Base-by-base conservation (phyloP, 2,888 invertebrate species). In the Ophraella communa region DNA sequence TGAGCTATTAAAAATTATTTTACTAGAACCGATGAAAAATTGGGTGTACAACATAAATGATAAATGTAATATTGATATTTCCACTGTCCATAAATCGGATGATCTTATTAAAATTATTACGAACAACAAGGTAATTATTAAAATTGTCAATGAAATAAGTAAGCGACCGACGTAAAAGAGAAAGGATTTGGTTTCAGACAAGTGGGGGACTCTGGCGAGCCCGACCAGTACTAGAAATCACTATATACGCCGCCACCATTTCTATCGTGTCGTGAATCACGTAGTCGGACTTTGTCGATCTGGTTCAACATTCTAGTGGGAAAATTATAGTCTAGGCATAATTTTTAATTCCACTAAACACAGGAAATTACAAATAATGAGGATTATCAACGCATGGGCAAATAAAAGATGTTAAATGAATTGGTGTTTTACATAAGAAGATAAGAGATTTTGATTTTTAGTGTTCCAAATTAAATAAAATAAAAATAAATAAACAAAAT, bases 121-220 rank as follows among this genome's bases (percentile, higher is more conserved):
- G 14, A n/a, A 47, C 14, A 45, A 27, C 54, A 35, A 20, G 20
- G 35, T 35, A 20, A 21, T 21, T 35, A 17, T 14, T 11, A 7
- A 23, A 8, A 27, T 33, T 20, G 7, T 35, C 54, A 21, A 39
- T 21, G 21, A 21, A 39, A n/a, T 4, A 11, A 52, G 17, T 18
- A 18, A 18, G 18, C 4, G 4, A 5, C 7, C 11, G 17, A 10
- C 7, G 53, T 39, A 44, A 39, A 30, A 27, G 57, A 58, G 49
- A 52, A 14, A 44, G 42, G 61, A 64, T 59, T 62, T 51, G 27
- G 39, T 52, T 44, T 23, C 65, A 67, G 71, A 64, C 68, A 74
- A 71, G 76, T 78, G 78, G 74, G 62, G 78, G 73, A 73, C 74
- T 73, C 77, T 76, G 65, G 70, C 70, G 76, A 67, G 62, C 66